These are phyloP conservation scores for Gambusia holbrooki DNA, from an alignment of 2,113 vertebrate genomes.

Conservation along the genomic window DNA sequence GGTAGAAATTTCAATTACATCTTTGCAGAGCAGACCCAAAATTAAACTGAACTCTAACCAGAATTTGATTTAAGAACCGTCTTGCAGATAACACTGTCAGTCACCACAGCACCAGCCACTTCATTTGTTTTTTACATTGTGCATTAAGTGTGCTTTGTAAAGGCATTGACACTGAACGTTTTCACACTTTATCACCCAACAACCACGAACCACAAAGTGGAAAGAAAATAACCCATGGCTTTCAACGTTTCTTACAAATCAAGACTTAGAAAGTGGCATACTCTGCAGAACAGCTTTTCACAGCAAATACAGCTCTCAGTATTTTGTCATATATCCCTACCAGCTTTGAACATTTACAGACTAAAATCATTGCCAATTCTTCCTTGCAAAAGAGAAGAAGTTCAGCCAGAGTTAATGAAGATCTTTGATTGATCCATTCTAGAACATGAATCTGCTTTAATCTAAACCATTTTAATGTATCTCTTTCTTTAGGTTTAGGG, in stretches of 20 bases:
- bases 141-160: too few relatives aligned
- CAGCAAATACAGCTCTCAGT: too few relatives aligned
- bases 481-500: not conserved
- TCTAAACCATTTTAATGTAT: not conserved
- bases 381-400: too few relatives aligned
- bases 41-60: not conserved
- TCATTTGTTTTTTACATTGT: not conserved
- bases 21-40: not conserved
- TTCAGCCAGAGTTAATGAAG: too few relatives aligned
- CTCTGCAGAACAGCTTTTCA: too few relatives aligned
- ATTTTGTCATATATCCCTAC: not conserved
- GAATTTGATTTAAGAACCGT: not conserved
- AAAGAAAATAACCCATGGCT: not conserved
- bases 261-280: not conserved
- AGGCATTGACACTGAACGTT: not conserved
- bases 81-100: not conserved
- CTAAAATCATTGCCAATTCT: not conserved
- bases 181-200: not conserved
- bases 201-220: not conserved
- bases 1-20: not conserved
- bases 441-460: not conserved
- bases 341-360: not conserved
- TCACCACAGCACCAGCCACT: not conserved
- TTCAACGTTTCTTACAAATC: not conserved
- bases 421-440: not conserved